Percentiles rank a stretch among this genome's conserved stretches.
Conservation (phyloP, 1,140 invertebrate species). For the Coelopa frigida region DNA sequence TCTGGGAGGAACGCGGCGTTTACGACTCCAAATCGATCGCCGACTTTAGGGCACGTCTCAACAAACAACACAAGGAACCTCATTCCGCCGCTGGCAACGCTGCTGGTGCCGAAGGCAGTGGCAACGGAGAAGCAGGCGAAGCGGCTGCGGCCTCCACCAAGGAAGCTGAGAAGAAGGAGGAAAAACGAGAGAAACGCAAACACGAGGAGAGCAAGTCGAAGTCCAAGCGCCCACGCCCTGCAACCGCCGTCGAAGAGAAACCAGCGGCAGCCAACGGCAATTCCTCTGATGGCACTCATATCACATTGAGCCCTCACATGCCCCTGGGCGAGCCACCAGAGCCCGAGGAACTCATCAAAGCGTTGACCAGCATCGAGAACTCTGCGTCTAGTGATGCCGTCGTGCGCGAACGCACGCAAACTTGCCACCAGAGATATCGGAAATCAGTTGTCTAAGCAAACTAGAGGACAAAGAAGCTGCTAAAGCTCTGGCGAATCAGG, state of each 20-base stretch:
- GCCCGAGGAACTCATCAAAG: conserved; percentile 79
- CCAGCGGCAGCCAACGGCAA: conserved; percentile 27
- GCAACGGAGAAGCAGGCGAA: conserved; percentile 11
- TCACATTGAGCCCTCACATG: conserved; percentile 68
- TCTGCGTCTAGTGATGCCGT: conserved; percentile 89
- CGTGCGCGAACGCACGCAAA: conserved; percentile 84
- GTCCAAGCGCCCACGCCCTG: conserved; percentile 8
- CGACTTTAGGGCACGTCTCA: conserved; percentile 50
- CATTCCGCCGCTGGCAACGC: no score
- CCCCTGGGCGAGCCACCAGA: conserved; percentile 79
- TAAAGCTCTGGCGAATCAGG: conserved; percentile 32
- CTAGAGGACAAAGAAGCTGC: conserved; percentile 57
- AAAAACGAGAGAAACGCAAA: conserved; percentile 31
- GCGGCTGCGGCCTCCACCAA: conserved; percentile 33
- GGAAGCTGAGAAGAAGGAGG: conserved; percentile 29
- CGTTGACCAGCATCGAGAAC: conserved; percentile 79
- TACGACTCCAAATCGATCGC: conserved; percentile 72
- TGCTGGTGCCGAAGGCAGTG: conserved; percentile 20
- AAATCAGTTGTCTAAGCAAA: conserved; percentile 76
- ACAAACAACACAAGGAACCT: conserved; percentile 15
- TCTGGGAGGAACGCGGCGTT: conserved; percentile 89
- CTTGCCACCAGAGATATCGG: conserved; percentile 88
- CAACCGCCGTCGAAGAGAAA: neutral
- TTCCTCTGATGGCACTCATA: conserved; percentile 23
- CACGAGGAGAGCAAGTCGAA: conserved; percentile 23